Evolutionary conservation across 1,140 invertebrate species (phyloP), one percentile per base, ranked within the genome.

Genomic region (Cotesia vestalis): DNA sequence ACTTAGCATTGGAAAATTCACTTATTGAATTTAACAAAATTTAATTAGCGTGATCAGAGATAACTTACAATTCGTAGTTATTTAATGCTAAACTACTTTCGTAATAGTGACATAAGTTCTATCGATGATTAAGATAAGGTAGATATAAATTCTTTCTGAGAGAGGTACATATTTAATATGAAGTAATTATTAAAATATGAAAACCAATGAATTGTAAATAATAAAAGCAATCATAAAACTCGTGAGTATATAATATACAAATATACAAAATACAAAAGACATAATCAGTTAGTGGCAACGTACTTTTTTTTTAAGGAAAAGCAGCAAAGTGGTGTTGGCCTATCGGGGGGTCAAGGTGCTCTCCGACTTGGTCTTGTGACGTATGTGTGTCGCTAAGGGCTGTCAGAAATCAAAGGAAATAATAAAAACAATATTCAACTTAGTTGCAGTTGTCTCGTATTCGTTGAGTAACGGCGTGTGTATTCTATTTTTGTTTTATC

Each of bases 331-430:
- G 17, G 62, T 72, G 73, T 55, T 38, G 57, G 36, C 63, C 63
- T 72, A 74, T 59, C 72, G 57, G 73, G 59, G 75, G 77, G 76
- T 79, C 74, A 77, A 78, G 80, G 78, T 79, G 79, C 77, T 72
- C 53, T 74, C 70, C 20, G 59, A 36, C 59, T 51, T 72, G 63
- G 2, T 9, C 70, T 36, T 70, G 80, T 83, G 81, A 85, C 85
- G 85, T 79, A 85, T 85, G 84, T 84, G 83, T 85, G 79, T 82
- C 82, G 80, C 78, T 73, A 77, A 80, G 79, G 79, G 76, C 77
- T 80, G 78, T 73, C 76, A 80, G 76, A 77, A 68, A 55, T 38
- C 40, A 60, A 67, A 57, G 51, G 53, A 66, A 72, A 55, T 11
- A 6, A 38, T 20, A 38, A 36, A 11, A 20, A 34, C 35, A 20